Percentiles rank a stretch among this genome's conserved stretches.
Evolutionary conservation across 2,113 vertebrate species (phyloP).

Genomic region (Crotalus tigris): DNA sequence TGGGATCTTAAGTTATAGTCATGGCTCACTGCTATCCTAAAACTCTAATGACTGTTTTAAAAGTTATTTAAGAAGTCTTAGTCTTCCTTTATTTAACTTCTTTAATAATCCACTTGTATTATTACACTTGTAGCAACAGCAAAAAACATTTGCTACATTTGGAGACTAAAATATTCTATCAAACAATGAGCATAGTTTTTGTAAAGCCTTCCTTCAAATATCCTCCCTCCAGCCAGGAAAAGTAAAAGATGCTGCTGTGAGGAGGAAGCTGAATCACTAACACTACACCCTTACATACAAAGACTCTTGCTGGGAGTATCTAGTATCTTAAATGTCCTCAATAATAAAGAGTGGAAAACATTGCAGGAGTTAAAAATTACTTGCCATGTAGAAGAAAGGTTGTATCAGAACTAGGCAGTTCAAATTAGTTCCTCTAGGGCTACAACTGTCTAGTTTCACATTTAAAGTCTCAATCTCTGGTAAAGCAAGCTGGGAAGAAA

Average conservation of each 20-base stretch:
- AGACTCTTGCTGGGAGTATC: conserved; percentile 16
- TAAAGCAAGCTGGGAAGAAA: neutral
- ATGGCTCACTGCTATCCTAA: neutral
- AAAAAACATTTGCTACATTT: conserved; percentile 23
- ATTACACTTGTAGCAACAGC: conserved; percentile 17
- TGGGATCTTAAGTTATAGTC: neutral
- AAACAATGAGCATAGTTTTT: neutral
- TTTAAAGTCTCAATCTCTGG: neutral
- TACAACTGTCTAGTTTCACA: neutral
- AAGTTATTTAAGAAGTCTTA: conserved; percentile 29
- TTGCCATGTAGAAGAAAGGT: conserved; percentile 6
- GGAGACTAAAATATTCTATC: neutral
- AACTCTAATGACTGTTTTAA: neutral
- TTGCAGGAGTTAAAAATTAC: neutral
- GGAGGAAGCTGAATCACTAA: neutral
- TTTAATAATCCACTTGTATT: neutral
- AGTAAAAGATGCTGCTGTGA: neutral
- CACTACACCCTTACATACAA: conserved; percentile 10
- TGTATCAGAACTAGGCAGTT: neutral
- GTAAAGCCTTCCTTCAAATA: neutral
- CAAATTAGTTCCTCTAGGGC: conserved; percentile 16
- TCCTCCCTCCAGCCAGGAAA: neutral
- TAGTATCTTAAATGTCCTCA: neutral
- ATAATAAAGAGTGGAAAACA: conserved; percentile 3
- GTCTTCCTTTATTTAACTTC: neutral